Percentiles rank a stretch among this genome's conserved stretches.
Conservation (phyloP, 2,888 invertebrate species). For the Tethea ocularis region DNA sequence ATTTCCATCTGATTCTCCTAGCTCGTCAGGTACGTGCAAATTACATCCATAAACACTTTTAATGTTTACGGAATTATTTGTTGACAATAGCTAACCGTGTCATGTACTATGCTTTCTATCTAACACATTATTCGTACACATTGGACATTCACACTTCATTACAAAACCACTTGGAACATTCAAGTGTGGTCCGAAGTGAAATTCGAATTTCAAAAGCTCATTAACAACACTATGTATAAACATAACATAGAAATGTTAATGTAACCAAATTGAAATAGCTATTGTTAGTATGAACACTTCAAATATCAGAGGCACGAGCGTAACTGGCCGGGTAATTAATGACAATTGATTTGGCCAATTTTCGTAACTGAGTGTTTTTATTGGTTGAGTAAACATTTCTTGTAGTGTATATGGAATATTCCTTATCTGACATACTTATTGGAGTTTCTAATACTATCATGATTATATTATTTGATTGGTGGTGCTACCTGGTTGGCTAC, state of each 20-base stretch:
- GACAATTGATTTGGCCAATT: conserved; percentile 64
- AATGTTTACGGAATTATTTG: neutral
- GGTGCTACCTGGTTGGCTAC: too few relatives aligned
- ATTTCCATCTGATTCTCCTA: too few relatives aligned
- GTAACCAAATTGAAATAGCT: conserved; percentile 67
- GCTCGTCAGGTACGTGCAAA: too few relatives aligned
- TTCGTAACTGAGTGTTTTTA: conserved; percentile 42
- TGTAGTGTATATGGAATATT: conserved; percentile 2
- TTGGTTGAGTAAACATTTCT: conserved; percentile 27
- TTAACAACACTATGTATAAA: conserved; percentile 30
- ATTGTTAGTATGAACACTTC: conserved; percentile 57
- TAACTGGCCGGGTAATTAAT: conserved; percentile 45
- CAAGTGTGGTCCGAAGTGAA: conserved; percentile 50
- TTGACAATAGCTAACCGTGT: neutral
- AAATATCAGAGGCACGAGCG: conserved; percentile 55
- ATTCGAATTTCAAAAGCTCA: conserved; percentile 27
- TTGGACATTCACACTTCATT: conserved; percentile 29
- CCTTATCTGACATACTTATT: conserved; percentile 6
- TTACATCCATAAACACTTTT: too few relatives aligned
- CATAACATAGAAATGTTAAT: conserved; percentile 51
- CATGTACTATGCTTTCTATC: neutral
- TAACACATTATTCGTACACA: conserved; percentile 9
- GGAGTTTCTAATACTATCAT: neutral
- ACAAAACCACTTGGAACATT: conserved; percentile 19
- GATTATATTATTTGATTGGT: too few relatives aligned